Conservation (phyloP, 1,140 invertebrate species). For the Trichomalopsis sarcophagae region DNA sequence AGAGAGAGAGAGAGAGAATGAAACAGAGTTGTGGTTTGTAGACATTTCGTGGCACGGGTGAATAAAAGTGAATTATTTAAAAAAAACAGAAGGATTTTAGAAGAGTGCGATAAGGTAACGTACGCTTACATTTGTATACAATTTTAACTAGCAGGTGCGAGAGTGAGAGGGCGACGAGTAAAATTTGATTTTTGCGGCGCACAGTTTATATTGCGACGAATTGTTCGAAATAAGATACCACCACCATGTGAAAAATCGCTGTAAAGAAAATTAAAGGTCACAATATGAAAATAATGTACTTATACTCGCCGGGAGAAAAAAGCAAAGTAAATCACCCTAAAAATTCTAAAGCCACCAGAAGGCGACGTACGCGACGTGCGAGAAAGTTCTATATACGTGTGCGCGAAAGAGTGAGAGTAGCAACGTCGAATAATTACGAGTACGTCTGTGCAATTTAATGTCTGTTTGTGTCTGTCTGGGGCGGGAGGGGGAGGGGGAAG, state of each 20-base stretch:
- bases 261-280: neutral
- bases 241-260: neutral
- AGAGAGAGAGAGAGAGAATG: neutral
- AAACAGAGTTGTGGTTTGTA: neutral
- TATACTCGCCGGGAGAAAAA: neutral
- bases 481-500: neutral
- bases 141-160: slow-evolving; percentile 51
- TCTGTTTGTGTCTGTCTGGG: neutral
- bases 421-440: slow-evolving; percentile 25
- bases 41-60: neutral
- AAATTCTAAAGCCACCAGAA: slow-evolving; percentile 38
- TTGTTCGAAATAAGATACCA: too few species aligned
- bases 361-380: neutral
- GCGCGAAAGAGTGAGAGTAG: slow-evolving; percentile 50
- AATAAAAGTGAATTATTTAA: slow-evolving; percentile 15
- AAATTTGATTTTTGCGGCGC: neutral
- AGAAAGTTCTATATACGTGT: slow-evolving; percentile 47
- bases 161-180: neutral
- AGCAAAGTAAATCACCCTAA: neutral
- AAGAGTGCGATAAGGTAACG: slow-evolving; percentile 32
- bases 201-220: too few species aligned
- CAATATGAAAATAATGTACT: neutral
- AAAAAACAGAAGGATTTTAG: slow-evolving; percentile 34
- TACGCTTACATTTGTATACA: slow-evolving; percentile 63
- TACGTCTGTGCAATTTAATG: neutral